These are phyloP conservation scores for Syrphus vitripennis DNA, from an alignment of 2,888 invertebrate genomes.

Conservation along the genomic window DNA sequence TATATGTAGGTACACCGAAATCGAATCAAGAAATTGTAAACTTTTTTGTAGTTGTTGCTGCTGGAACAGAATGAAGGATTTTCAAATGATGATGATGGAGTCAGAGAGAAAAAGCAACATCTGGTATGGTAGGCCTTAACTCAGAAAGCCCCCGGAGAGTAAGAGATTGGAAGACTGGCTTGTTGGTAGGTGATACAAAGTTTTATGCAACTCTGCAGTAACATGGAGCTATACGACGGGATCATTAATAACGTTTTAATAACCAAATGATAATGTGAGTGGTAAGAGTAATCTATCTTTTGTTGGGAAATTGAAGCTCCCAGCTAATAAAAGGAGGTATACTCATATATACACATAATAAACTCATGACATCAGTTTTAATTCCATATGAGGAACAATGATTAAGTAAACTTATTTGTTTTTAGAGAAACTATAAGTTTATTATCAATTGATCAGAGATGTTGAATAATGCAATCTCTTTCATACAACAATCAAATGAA, in stretches of 20 bases:
- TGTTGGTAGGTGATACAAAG: conserved; percentile 53
- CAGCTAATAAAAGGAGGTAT: neutral
- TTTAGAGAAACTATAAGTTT: too few species aligned
- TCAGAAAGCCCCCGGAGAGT: conserved; percentile 23
- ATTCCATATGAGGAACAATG: too few species aligned
- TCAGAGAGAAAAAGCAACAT: neutral
- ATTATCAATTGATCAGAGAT: too few species aligned
- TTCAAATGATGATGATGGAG: conserved; percentile 35
- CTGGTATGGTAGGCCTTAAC: neutral
- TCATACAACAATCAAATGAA: too few species aligned
- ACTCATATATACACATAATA: too few species aligned
- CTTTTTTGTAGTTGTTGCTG: neutral
- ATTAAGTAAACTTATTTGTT: too few species aligned
- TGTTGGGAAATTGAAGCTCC: neutral
- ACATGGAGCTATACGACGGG: conserved; percentile 60
- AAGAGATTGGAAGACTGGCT: conserved; percentile 30
- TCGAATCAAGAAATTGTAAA: conserved; percentile 65
- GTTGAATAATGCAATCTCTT: too few species aligned
- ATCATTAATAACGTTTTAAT: conserved; percentile 62
- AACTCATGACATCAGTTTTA: too few species aligned
- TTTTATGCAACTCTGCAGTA: conserved; percentile 58
- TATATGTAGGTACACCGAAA: conserved; percentile 54
- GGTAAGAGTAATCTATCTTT: conserved; percentile 55
- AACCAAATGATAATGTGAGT: conserved; percentile 55
- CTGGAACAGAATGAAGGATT: conserved; percentile 13